Evolutionary conservation across 2,888 invertebrate species (phyloP).

Genomic region (Epirrhoe alternata): DNA sequence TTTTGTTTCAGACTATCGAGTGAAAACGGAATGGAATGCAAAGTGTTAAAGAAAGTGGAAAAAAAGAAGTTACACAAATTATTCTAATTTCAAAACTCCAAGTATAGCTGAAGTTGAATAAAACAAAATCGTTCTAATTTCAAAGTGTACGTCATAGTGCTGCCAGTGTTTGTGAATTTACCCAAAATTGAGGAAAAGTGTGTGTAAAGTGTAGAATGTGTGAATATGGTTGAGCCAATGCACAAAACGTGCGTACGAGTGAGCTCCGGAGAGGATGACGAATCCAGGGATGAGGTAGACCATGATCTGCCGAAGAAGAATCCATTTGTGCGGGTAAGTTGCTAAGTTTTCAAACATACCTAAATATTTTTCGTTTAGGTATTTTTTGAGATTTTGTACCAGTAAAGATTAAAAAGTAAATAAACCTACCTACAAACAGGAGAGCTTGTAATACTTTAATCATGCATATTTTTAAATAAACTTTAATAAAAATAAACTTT

Average conservation of each 20-base stretch:
- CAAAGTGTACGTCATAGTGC: slow-evolving; percentile 19
- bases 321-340: slow-evolving; percentile 78
- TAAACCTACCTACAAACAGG: too few relatives aligned
- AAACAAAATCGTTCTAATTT: slow-evolving; percentile 9
- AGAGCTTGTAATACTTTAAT: too few relatives aligned
- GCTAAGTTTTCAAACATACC: background rate
- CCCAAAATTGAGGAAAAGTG: slow-evolving; percentile 33
- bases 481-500: too few relatives aligned
- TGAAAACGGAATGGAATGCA: slow-evolving; percentile 10
- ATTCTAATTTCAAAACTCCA: slow-evolving; percentile 10
- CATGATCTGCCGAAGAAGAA: slow-evolving; percentile 76
- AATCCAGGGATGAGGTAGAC: slow-evolving; percentile 77
- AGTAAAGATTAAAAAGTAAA: too few relatives aligned
- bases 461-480: too few relatives aligned
- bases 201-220: slow-evolving; percentile 68
- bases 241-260: slow-evolving; percentile 81
- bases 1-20: slow-evolving; percentile 36
- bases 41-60: slow-evolving; percentile 17
- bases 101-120: slow-evolving; percentile 4
- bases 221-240: slow-evolving; percentile 78
- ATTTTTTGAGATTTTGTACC: too few relatives aligned
- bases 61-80: slow-evolving; percentile 9
- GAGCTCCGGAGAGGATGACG: slow-evolving; percentile 76
- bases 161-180: slow-evolving; percentile 15
- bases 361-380: too few relatives aligned